Evolutionary conservation across 1,140 invertebrate genomes (phyloP), one percentile per base, ranked within the genome.

Genomic region (Trissolcus basalis): DNA sequence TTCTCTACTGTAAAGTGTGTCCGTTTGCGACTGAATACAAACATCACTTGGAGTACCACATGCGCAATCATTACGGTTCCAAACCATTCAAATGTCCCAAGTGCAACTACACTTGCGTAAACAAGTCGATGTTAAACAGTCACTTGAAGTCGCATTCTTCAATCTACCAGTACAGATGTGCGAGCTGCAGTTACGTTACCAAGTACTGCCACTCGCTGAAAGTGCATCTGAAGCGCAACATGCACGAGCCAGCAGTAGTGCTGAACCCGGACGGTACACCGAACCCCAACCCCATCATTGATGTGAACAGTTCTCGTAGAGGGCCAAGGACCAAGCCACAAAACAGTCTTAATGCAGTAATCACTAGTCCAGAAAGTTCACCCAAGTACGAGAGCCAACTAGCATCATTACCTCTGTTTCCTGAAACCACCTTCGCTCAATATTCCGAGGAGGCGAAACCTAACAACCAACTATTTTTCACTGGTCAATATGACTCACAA

Each of bases 171-270:
- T 99, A 98, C 85, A 91, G 96, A 16, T 99, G 98, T 84, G 90
- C 92, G 0, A 94, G 98, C 82, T 99, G 98, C 84, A 93, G 92
- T n/a, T 99, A 99, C 83, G 96, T 95, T 1, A 98, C 97, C 0
- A 99, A 99, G 85, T 99, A 99, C 84, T 98, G 96, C 80, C 98
- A 99, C 89, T 97, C 96, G 27, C 89, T 99, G 0, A 99, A 99
- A 83, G 90, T 98, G 0, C 98, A 99, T 87, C 86, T 99, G 11
- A 74, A 74, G 7, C 90, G 96, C 2, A 99, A 99, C 81, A 88
- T 90, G 36, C 97, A 99, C 83, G 92, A 93, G 75, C 95, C 96
- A 0, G 94, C 93, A 0, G 93, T 94, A 89, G 95, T 97, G 0
- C 86, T 97, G 0, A 96, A 97, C 80, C 90, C 94, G 12, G 96